Evolutionary conservation across 2,797 vertebrate genomes (phyloP).

Genomic region (Neoniphon sammara): DNA sequence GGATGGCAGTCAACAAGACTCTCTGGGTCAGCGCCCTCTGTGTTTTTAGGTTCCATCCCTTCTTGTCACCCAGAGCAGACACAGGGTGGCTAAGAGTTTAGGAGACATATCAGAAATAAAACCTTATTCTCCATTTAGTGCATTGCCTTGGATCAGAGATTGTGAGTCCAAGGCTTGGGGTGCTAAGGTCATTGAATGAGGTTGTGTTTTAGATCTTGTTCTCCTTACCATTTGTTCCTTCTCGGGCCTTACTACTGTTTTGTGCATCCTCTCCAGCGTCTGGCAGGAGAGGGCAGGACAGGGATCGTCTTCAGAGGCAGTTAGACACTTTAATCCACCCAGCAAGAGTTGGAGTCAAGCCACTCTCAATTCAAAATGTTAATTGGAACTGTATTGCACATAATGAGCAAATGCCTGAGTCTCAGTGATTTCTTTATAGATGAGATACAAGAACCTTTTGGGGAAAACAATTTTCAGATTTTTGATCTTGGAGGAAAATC

Average conservation of each 20-base stretch:
- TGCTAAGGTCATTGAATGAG: conserved; percentile 11
- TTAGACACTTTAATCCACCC: conserved; percentile 41
- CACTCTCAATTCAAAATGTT: conserved; percentile 53
- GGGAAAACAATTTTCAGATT: conserved; percentile 23
- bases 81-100: conserved; percentile 37
- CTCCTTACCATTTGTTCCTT: conserved; percentile 41
- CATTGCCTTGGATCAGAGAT: conserved; percentile 35
- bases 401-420: conserved; percentile 32
- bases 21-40: conserved; percentile 46
- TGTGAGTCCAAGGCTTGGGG: conserved; percentile 24
- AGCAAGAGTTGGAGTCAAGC: conserved; percentile 34
- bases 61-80: conserved; percentile 54
- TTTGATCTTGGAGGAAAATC: conserved; percentile 26
- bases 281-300: conserved; percentile 68
- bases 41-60: conserved; percentile 35
- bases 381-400: conserved; percentile 50
- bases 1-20: conserved; percentile 50
- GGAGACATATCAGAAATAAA: conserved; percentile 52
- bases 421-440: conserved; percentile 38
- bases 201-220: conserved; percentile 45
- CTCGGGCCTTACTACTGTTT: conserved; percentile 33
- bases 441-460: conserved; percentile 33
- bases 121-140: conserved; percentile 50
- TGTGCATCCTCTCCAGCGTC: conserved; percentile 62
- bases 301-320: conserved; percentile 48